A percentile compares a stretch with the other conserved stretches of the same genome.
Conservation (phyloP, 2,113 vertebrate genomes). For the Alouatta palliata region DNA sequence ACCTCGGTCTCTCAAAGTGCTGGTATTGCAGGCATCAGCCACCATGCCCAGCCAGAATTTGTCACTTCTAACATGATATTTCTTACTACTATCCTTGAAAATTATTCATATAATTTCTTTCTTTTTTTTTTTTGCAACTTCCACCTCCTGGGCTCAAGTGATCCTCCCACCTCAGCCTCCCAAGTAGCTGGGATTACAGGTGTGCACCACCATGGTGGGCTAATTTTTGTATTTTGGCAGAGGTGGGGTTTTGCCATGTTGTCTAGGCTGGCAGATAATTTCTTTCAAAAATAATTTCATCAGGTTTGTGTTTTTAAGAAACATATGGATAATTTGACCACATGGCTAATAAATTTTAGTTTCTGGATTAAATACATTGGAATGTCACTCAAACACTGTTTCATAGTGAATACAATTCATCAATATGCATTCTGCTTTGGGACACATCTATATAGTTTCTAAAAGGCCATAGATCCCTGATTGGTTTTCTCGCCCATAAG, state of each 20-base stretch:
- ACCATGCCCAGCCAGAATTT: neutral
- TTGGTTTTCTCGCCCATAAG: neutral
- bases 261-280: neutral
- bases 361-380: neutral
- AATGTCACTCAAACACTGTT: constrained; percentile 6
- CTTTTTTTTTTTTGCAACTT: no score
- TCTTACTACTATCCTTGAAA: neutral
- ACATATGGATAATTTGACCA: constrained; percentile 16
- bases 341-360: constrained; percentile 45
- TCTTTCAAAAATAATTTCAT: constrained; percentile 20
- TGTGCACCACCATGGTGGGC: no score
- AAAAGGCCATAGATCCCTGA: neutral
- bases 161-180: no score
- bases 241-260: no score
- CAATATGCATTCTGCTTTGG: constrained; percentile 11
- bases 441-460: constrained; percentile 1
- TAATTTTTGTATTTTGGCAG: no score
- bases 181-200: no score
- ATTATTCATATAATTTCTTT: neutral
- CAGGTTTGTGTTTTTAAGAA: constrained; percentile 36
- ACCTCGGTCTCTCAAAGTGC: neutral
- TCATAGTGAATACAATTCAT: constrained; percentile 35
- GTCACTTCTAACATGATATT: neutral
- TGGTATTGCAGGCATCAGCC: neutral
- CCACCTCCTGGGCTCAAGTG: no score